Evolutionary conservation across 2,113 vertebrate species (phyloP).

Genomic region (Periophthalmus modestus): DNA sequence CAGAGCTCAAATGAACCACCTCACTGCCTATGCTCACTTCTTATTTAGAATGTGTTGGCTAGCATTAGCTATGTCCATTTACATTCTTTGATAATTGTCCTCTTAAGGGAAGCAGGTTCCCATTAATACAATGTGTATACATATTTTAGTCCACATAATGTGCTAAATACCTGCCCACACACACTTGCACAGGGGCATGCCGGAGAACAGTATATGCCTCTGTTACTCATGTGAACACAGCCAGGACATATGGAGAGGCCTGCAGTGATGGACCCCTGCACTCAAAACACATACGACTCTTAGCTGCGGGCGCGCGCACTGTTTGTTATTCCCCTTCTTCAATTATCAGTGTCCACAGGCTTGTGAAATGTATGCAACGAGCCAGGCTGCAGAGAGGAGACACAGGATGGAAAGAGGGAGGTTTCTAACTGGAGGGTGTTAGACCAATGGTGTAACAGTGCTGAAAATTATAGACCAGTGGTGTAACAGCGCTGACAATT

Average conservation of each 20-base stretch:
- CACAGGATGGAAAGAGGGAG: neutral
- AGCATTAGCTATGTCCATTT: too few relatives aligned
- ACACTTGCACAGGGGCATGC: too few relatives aligned
- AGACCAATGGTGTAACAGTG: neutral
- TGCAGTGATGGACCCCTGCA: conserved; percentile 27
- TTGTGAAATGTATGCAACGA: conserved; percentile 39
- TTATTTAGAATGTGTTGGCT: too few relatives aligned
- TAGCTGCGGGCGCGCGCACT: conserved; percentile 19
- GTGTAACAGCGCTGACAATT: neutral
- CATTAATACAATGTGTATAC: too few relatives aligned
- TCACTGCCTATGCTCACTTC: too few relatives aligned
- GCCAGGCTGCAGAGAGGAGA: neutral
- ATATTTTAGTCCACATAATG: too few relatives aligned
- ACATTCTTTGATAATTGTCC: too few relatives aligned
- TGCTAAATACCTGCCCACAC: too few relatives aligned
- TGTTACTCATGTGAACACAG: conserved; percentile 24
- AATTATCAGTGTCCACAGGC: conserved; percentile 47
- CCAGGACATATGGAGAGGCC: conserved; percentile 44
- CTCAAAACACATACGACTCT: conserved; percentile 23
- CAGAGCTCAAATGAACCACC: too few relatives aligned
- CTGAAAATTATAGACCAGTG: neutral
- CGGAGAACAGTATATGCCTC: neutral
- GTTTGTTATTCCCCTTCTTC: conserved; percentile 39
- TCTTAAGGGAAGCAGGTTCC: too few relatives aligned
- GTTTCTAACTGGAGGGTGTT: too few relatives aligned